phyloP scores from a whole-genome alignment of 2,113 vertebrate species.

The Thermophis baileyi region DNA sequence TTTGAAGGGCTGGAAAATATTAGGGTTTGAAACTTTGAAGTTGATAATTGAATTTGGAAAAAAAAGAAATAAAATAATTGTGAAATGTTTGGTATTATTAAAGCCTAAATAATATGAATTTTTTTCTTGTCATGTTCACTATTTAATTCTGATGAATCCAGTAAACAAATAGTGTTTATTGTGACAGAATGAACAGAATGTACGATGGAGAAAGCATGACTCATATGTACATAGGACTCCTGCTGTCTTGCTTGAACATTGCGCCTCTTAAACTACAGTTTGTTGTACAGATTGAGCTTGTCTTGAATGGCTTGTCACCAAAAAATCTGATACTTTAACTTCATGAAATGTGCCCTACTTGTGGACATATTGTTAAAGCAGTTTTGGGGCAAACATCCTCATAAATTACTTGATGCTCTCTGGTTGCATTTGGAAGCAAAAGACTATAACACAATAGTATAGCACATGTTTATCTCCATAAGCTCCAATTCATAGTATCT shows the following conservation, averaged over 20 bases:
- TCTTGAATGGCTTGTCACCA: slow-evolving; percentile 30
- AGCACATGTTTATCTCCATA: background rate
- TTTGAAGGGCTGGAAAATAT: slow-evolving; percentile 47
- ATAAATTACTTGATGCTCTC: slow-evolving; percentile 58
- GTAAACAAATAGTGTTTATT: slow-evolving; percentile 63
- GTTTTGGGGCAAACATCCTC: slow-evolving; percentile 11
- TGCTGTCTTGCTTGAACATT: slow-evolving; percentile 30
- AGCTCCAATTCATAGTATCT: background rate
- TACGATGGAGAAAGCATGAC: slow-evolving; percentile 53
- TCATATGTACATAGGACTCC: slow-evolving; percentile 65
- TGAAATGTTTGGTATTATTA: slow-evolving; percentile 45
- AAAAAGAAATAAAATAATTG: slow-evolving; percentile 34
- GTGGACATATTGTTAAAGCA: background rate
- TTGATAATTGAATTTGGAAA: slow-evolving; percentile 43
- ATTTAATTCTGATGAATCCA: slow-evolving; percentile 46
- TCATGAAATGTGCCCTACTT: slow-evolving; percentile 28
- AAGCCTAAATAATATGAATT: slow-evolving; percentile 30
- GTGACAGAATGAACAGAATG: slow-evolving; percentile 62
- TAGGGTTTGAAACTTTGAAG: slow-evolving; percentile 50
- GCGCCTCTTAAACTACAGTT: slow-evolving; percentile 27
- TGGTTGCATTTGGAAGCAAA: slow-evolving; percentile 34
- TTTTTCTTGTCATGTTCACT: slow-evolving; percentile 26
- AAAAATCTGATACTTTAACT: slow-evolving; percentile 41
- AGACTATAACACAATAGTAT: background rate
- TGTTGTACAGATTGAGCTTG: slow-evolving; percentile 32